Evolutionary conservation across 2,113 vertebrate species (phyloP).

Genomic region (Chloroceryle aenea): DNA sequence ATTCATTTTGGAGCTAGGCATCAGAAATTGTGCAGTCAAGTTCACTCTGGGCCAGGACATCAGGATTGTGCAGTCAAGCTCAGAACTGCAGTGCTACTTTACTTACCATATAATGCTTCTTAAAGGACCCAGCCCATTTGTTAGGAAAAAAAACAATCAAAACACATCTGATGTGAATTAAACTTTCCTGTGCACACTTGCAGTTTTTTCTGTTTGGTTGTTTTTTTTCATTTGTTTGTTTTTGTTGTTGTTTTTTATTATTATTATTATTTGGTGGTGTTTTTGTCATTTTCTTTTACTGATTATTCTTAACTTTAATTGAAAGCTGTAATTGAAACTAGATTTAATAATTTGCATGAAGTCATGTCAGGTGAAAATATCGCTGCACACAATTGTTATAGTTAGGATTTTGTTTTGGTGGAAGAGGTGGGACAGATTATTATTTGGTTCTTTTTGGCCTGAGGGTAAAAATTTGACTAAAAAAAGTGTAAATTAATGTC

Average conservation of each 20-base stretch:
- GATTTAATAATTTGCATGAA: not conserved
- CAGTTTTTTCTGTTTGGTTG: not conserved
- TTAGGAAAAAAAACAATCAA: too few species aligned
- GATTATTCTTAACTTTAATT: not conserved
- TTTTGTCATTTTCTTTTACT: not conserved
- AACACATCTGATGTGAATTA: not conserved
- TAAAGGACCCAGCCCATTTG: not conserved
- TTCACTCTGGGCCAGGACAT: slow-evolving; percentile 32
- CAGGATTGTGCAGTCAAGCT: slow-evolving; percentile 22
- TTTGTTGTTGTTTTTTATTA: too few species aligned
- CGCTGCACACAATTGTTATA: not conserved
- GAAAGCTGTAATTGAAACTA: not conserved
- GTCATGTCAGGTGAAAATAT: not conserved
- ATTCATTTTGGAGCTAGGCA: slow-evolving; percentile 35
- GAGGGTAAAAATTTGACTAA: not conserved
- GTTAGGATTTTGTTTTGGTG: not conserved
- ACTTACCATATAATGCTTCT: not conserved
- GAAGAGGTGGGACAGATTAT: not conserved
- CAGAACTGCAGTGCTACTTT: not conserved
- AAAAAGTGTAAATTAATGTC: not conserved
- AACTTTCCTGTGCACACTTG: not conserved
- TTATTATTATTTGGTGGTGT: too few species aligned
- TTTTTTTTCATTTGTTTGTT: too few species aligned
- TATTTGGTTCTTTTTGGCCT: not conserved
- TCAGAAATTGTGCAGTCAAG: slow-evolving; percentile 53